Percentiles rank a stretch among this genome's conserved stretches.
Conservation (phyloP, 2,797 vertebrate species). For the Sebastes vulpes region DNA sequence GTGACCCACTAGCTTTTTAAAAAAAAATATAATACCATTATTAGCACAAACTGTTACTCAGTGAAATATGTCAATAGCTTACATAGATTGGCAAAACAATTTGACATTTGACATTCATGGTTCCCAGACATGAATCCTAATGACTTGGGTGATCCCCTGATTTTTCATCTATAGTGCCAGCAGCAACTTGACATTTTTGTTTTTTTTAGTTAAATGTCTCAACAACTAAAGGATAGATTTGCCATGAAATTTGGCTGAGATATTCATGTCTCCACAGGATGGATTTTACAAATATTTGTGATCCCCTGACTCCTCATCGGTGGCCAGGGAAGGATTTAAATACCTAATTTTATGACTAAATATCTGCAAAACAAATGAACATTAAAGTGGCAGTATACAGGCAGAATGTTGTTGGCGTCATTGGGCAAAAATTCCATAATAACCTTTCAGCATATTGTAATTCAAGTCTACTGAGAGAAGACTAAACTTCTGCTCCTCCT, state of each 20-base stretch:
- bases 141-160: not conserved
- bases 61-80: not conserved
- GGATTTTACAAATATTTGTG: not conserved
- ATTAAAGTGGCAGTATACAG: too few relatives aligned
- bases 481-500: too few relatives aligned
- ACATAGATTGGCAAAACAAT: not conserved
- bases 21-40: not conserved
- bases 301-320: not conserved
- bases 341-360: not conserved
- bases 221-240: not conserved
- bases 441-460: too few relatives aligned
- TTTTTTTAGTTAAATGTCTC: not conserved
- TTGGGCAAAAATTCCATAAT: too few relatives aligned
- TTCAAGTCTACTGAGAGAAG: too few relatives aligned
- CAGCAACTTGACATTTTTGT: not conserved
- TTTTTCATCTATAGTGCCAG: not conserved
- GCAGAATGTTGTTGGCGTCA: too few relatives aligned
- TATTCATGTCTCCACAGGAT: not conserved
- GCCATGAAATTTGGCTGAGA: not conserved
- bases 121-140: not conserved
- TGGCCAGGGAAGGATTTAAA: not conserved
- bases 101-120: not conserved
- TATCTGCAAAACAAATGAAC: not conserved
- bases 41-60: not conserved
- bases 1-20: not conserved